Evolutionary conservation across 2,888 invertebrate genomes (phyloP).

Genomic region (Mythimna impura): DNA sequence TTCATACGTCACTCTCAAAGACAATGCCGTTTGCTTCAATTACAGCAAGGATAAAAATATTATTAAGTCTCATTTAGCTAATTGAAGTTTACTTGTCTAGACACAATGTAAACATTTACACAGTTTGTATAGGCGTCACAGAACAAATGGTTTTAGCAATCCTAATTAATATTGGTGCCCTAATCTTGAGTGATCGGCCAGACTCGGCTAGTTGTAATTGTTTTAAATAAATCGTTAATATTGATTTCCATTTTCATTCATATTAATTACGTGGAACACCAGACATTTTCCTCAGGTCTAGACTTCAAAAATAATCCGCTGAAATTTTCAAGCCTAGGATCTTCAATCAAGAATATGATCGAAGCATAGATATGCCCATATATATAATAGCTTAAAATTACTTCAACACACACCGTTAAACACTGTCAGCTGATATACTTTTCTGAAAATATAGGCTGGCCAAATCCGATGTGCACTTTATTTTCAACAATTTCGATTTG

Average conservation of each 20-base stretch:
- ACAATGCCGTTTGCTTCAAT: background rate
- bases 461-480: too few relatives aligned
- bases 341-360: too few relatives aligned
- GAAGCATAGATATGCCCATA: too few relatives aligned
- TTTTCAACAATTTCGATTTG: too few relatives aligned
- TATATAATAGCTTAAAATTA: background rate
- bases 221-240: too few relatives aligned
- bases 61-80: constrained; percentile 8
- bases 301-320: background rate
- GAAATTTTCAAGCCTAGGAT: background rate
- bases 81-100: constrained; percentile 19
- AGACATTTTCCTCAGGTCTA: background rate
- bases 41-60: background rate
- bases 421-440: background rate
- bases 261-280: background rate
- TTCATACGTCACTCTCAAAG: background rate
- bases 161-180: background rate
- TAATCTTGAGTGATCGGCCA: background rate
- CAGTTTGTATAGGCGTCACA: background rate
- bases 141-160: background rate
- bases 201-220: background rate
- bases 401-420: background rate
- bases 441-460: constrained; percentile 8
- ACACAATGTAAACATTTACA: constrained; percentile 20
- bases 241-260: too few relatives aligned